Evolutionary conservation across 2,888 invertebrate species (phyloP).

Genomic region (Octodonta nipae): DNA sequence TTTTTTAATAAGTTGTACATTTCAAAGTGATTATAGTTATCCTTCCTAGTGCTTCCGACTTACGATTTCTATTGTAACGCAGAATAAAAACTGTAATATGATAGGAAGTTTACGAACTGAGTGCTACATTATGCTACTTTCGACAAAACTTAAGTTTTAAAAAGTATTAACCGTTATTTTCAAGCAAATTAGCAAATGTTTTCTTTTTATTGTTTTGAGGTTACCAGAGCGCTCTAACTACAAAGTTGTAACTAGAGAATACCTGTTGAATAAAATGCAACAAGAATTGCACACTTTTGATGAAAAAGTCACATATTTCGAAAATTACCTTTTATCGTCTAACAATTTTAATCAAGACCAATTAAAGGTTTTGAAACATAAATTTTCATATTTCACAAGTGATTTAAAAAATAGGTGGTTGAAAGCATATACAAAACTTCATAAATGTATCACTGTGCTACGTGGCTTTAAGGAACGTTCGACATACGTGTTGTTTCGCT

Average conservation of each 20-base stretch:
- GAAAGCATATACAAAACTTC: not conserved
- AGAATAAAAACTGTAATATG: too few species aligned
- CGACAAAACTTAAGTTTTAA: too few species aligned
- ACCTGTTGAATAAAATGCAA: not conserved
- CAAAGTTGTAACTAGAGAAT: not conserved
- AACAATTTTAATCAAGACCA: not conserved
- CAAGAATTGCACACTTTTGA: not conserved
- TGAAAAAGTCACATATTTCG: not conserved
- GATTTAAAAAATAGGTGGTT: not conserved
- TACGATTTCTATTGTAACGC: slow-evolving; percentile 1
- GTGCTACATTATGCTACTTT: too few species aligned
- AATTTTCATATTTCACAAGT: not conserved
- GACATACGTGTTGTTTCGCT: not conserved
- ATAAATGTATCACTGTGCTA: not conserved
- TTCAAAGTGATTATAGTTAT: not conserved
- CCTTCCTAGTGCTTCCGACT: not conserved
- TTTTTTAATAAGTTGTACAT: too few species aligned
- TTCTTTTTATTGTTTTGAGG: not conserved
- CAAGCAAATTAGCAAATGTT: not conserved
- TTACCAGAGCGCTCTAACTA: not conserved
- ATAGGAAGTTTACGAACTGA: too few species aligned
- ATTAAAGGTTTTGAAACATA: not conserved
- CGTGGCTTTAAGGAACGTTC: not conserved
- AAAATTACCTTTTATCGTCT: not conserved
- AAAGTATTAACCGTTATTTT: not conserved